Conservation (phyloP, 2,888 invertebrate genomes). For the Leptinotarsa juncta region DNA sequence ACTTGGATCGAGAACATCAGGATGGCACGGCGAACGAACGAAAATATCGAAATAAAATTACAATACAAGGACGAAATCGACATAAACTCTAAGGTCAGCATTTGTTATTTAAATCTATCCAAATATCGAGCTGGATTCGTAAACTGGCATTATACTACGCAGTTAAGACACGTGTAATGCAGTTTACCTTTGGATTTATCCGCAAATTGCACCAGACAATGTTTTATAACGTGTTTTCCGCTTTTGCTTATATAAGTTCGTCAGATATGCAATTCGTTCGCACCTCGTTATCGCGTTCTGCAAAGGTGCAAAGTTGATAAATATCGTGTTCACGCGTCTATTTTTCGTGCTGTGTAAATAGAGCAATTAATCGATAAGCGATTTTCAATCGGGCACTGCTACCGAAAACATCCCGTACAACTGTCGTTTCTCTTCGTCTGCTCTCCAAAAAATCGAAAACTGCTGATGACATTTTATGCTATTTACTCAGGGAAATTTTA, state of each 20-base stretch:
- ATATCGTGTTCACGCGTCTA: not conserved
- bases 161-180: slow-evolving; percentile 14
- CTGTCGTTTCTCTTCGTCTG: too few relatives aligned
- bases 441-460: too few relatives aligned
- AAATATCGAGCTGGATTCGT: not conserved
- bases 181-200: slow-evolving; percentile 9
- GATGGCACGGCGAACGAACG: too few relatives aligned
- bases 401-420: too few relatives aligned
- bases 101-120: slow-evolving; percentile 10
- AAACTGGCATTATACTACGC: not conserved
- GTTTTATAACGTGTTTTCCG: slow-evolving; percentile 16
- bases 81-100: slow-evolving; percentile 1
- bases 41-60: not conserved
- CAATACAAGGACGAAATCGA: not conserved
- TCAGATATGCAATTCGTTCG: slow-evolving; percentile 17
- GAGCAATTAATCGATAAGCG: too few relatives aligned
- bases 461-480: too few relatives aligned
- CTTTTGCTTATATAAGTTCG: slow-evolving; percentile 13
- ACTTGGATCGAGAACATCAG: too few relatives aligned
- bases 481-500: too few relatives aligned
- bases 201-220: slow-evolving; percentile 4
- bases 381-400: too few relatives aligned
- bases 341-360: too few relatives aligned
- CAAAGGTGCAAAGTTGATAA: not conserved
- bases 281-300: not conserved